Base-by-base conservation (phyloP, 1,140 invertebrate species). In the Metaphire vulgaris region DNA sequence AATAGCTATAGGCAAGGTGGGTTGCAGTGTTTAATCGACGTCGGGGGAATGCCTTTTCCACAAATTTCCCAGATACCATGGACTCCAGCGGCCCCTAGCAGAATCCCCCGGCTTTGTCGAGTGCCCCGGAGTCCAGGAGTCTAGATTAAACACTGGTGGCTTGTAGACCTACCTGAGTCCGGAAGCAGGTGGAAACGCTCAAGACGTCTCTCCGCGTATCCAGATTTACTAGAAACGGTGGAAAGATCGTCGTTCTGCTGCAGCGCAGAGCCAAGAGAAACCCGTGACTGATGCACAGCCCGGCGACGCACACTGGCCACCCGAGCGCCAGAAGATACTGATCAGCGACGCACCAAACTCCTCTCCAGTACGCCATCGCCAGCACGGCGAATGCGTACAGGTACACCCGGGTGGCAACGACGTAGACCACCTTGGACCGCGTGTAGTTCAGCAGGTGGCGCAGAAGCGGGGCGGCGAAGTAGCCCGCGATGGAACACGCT, bases 291-390 rank as follows among this genome's bases (percentile, higher is more conserved):
- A 72, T 31, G 33, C 29, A 28, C 70, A 31, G n/a, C 30, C 70
- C 70, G 2, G 33, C 28, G 33, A 26, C 70, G 26, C 67, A 26
- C 1, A 26, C 67, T 21, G 28, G 1, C 67, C 67, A 68, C 26
- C 67, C 67, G 29, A 31, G 26, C 2, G 26, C 28, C 2, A 26
- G 33, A 26, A 72, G 70, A 32, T 72, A 72, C n/a, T 31, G 33
- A 16, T 72, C 70, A 26, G 33, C 28, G 0, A 33, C n/a, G n/a
- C 33, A 28, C 70, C 70, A 72, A 0, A 28, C 33, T 1, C 30
- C 70, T 32, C 33, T 2, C 70, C 70, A 72, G 70, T 72, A 72
- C 26, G 30, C 29, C 70, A 72, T 72, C n/a, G 29, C 30, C 1
- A 72, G 33, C 70, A 72, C 26, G 0, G 28, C 70, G n/a, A 28